phyloP scores from a whole-genome alignment of 2,797 vertebrate species.

The Lepilemur septentrionalis region DNA sequence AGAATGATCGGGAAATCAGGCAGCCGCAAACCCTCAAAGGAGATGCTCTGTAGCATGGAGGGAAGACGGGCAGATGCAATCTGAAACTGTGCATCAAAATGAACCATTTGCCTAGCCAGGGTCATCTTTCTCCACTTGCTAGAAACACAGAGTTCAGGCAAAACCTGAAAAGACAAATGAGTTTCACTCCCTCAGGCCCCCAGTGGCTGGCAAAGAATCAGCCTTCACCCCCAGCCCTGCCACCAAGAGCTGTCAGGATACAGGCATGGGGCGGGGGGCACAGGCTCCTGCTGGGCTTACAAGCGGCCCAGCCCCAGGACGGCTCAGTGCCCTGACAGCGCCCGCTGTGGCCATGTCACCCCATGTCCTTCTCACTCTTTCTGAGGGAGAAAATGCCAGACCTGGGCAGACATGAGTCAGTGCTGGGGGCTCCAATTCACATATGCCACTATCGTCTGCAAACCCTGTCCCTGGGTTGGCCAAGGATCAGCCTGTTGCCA shows the following conservation, averaged over 20 bases:
- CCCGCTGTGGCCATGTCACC: background rate
- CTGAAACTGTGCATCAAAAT: background rate
- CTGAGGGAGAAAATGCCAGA: background rate
- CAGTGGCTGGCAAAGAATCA: background rate
- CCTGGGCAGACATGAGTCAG: background rate
- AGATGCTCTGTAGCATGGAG: background rate
- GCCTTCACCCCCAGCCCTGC: accelerated
- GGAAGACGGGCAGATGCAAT: background rate
- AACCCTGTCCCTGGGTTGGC: background rate
- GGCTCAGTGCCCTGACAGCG: accelerated
- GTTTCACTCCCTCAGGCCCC: background rate
- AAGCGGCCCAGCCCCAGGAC: background rate
- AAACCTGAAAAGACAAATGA: background rate
- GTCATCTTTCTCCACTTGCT: background rate
- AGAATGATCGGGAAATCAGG: background rate
- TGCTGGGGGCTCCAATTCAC: background rate
- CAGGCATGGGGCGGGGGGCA: too few relatives aligned
- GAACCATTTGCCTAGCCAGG: accelerated
- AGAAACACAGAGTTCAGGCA: background rate
- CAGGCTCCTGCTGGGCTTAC: background rate
- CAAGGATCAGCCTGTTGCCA: background rate
- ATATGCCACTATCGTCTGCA: accelerated
- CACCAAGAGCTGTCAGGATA: background rate
- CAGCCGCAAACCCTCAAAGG: background rate
- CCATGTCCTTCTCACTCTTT: background rate